Base-by-base conservation (phyloP, 2,797 vertebrate genomes). In the Ficedula albicollis region DNA sequence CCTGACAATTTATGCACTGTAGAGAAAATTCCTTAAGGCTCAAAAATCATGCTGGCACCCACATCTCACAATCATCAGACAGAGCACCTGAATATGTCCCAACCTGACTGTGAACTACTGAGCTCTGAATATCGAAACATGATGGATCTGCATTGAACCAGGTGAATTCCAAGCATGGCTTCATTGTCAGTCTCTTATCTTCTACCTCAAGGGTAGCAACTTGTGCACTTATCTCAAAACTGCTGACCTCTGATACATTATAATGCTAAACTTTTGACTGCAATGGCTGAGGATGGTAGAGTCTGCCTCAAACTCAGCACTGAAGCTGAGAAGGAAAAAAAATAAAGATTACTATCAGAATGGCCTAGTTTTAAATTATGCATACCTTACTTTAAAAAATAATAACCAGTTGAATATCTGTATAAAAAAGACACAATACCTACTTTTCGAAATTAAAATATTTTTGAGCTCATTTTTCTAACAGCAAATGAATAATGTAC, bases 201-300 rank as follows among this genome's bases (percentile, higher is more conserved):
- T 87, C 69, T 22, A 80, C 73, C 84, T 75, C 75, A 55, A 44
- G 81, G 69, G 52, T 66, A 89, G 46, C 52, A 93, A 82, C 54
- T 54, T 55, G 14, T 66, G 38, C 73, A 32, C 48, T 68, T 52
- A 78, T 91, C 67, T 92, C 43, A 84, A 93, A 90, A 93, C 64
- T 92, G 60, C 51, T 77, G 69, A 75, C 38, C 58, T 94, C 69
- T 2, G 10, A 79, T 3, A 85, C 39, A 49, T 73, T 64, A 82
- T 90, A 94, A 85, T 21, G 48, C 78, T 90, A 59, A 89, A 93
- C 62, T 86, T 89, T 67, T 93, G 78, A 95, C 73, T 95, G 36
- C 56, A 79, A 4, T 55, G 60, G 84, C 39, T 81, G 75, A 89
- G 70, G 46, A 58, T 38, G 39, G 52, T 13, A 94, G 51, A 83